Base-by-base conservation (phyloP, 2,888 invertebrate species). In the Theretra japonica region DNA sequence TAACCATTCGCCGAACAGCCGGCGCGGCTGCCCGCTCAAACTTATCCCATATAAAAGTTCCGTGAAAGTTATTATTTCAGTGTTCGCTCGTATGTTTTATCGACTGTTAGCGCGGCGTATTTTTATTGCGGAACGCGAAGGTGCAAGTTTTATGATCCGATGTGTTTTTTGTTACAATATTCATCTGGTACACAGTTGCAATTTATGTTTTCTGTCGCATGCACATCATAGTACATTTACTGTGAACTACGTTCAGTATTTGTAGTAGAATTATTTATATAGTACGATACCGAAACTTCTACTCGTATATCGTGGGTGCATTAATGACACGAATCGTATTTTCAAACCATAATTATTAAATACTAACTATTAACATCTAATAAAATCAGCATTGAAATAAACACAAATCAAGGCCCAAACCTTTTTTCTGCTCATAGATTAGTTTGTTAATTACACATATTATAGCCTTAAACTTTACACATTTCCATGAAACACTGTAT, bases 31-130 rank as follows among this genome's bases (percentile, higher is more conserved):
- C 21, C 5, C 23, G 41, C 15, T 2, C 21, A 21, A 62, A 65
- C 41, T 65, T 65, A 48, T 48, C 65, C 41, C 41, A 65, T 65
- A 65, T 65, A 65, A 65, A 65, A 65, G 65, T 65, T 65, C 15
- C 15, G 48, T 48, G 17, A 62, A 21, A 41, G 65, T 17, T 48
- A 48, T 48, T 41, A 48, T 65, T 11, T 11, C 23, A 21, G 4
- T 23, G 23, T 65, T 65, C 48, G 30, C 5, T 41, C 21, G 65
- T 25, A 23, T 48, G 23, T 65, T 48, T 65, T 65, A 41, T 65
- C 62, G 62, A 65, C 21, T 41, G 65, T 23, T 23, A 65, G 19
- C 6, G 7, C 30, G n/a, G 33, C 23, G 23, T 48, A 23, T 21
- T 65, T 23, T 65, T 19, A 28, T 25, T 19, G 28, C 15, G 28